Conservation (phyloP, 2,888 invertebrate genomes). For the Apeira syringaria region DNA sequence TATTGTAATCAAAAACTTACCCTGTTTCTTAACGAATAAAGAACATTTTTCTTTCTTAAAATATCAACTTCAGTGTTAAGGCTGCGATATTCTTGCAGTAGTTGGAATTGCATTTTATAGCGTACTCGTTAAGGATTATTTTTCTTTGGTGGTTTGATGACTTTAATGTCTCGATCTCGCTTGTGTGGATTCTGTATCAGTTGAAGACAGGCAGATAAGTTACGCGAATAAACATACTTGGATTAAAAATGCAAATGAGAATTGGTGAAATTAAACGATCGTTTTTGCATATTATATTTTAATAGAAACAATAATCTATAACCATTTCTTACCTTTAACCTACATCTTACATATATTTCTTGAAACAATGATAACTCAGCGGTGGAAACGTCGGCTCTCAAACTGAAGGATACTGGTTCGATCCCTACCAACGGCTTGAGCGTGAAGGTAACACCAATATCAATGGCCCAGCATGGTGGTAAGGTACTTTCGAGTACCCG, state of each 20-base stretch:
- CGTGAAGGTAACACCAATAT: too few species aligned
- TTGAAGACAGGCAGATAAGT: constrained; percentile 18
- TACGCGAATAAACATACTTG: constrained; percentile 12
- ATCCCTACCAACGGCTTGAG: too few species aligned
- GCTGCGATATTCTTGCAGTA: constrained; percentile 29
- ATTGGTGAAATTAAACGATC: neutral
- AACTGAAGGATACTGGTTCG: too few species aligned
- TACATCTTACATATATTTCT: too few species aligned
- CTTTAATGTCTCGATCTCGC: constrained; percentile 41
- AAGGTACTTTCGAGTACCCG: too few species aligned
- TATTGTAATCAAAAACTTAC: constrained; percentile 26
- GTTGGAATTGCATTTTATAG: constrained; percentile 26
- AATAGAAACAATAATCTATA: too few species aligned
- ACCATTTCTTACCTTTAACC: too few species aligned
- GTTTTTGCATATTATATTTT: too few species aligned
- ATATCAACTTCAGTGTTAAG: constrained; percentile 36
- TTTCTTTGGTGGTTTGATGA: constrained; percentile 32
- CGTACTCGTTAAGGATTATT: constrained; percentile 4
- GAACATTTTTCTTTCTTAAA: constrained; percentile 18
- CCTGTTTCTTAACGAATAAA: constrained; percentile 3
- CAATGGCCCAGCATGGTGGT: too few species aligned
- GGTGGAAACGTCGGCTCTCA: too few species aligned
- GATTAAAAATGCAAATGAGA: constrained; percentile 20
- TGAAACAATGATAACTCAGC: too few species aligned
- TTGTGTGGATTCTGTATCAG: constrained; percentile 39